These are phyloP conservation scores for Lycocerus yunnanus DNA, from an alignment of 2,888 invertebrate species.

Conservation along the genomic window DNA sequence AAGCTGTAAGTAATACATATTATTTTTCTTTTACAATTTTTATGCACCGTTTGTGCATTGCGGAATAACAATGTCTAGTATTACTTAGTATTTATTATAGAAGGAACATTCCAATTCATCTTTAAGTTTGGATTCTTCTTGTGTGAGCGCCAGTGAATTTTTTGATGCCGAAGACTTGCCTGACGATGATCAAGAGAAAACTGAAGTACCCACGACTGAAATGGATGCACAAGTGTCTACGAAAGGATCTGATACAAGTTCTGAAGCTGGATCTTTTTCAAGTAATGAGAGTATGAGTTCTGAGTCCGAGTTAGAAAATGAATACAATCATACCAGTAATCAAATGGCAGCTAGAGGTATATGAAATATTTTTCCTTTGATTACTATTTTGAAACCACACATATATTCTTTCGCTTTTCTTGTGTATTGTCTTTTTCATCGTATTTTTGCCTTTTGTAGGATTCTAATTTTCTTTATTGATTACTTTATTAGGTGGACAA, in stretches of 20 bases:
- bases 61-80: slow-evolving; percentile 1
- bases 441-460: background rate
- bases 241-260: slow-evolving; percentile 66
- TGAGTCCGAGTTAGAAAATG: slow-evolving; percentile 64
- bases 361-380: slow-evolving; percentile 2
- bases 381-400: background rate
- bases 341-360: slow-evolving; percentile 44
- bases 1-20: slow-evolving; percentile 11
- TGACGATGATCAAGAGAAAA: slow-evolving; percentile 31
- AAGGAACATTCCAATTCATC: slow-evolving; percentile 58
- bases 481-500: slow-evolving; percentile 31
- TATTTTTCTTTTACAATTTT: background rate
- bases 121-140: slow-evolving; percentile 76
- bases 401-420: too few species aligned
- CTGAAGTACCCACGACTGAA: slow-evolving; percentile 47
- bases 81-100: slow-evolving; percentile 22
- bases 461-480: background rate
- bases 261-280: slow-evolving; percentile 71
- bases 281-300: slow-evolving; percentile 65
- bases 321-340: slow-evolving; percentile 52
- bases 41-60: background rate
- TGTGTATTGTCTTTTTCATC: too few species aligned
- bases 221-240: slow-evolving; percentile 50
- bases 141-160: slow-evolving; percentile 77
- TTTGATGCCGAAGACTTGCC: slow-evolving; percentile 76